Base-by-base conservation (phyloP, 2,888 invertebrate species). In the Atethmia centrago region DNA sequence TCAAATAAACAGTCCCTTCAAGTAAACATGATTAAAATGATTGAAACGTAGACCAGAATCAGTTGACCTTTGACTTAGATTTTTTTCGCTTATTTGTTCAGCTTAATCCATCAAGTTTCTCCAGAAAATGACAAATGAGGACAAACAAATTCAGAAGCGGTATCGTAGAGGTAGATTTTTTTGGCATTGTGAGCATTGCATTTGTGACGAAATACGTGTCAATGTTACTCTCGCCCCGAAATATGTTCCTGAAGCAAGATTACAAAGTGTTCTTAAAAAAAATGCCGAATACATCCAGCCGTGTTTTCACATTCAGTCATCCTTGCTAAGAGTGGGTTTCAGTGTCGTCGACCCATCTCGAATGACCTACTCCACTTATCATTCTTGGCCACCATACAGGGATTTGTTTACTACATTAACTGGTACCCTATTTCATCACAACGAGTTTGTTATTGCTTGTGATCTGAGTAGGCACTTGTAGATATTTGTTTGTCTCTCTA, bases 291-390 rank as follows among this genome's bases (percentile, higher is more conserved):
- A 45, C 31, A 71, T 63, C 12, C 40, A 55, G 58, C 61, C 10
- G 9, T 63, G 55, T 55, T 25, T 14, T 55, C 42, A 62, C 40
- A 79, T 53, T 72, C 25, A 31, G 40, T 61, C 28, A 64, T 74
- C 61, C 75, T 51, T 68, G n/a, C 56, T 53, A 77, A 49, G 70
- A 77, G 49, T 71, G 45, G 66, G 64, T 75, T 71, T 77, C 65
- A 61, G 53, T 81, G 76, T 61, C 76, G 70, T 47, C 68, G 83
- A 80, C 75, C 78, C 74, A 85, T 81, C 77, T 80, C 55, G 42
- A 66, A 67, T 83, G 88, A 82, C 88, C 86, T 85, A 85, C 82
- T 87, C 80, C 71, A 79, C 65, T 75, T 87, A 59, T 49, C 16
- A 63, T 49, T 73, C 75, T 79, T 82, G 74, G 75, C 75, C 59